Evolutionary conservation across 2,797 vertebrate species (phyloP).

Genomic region (Discoglossus pictus): DNA sequence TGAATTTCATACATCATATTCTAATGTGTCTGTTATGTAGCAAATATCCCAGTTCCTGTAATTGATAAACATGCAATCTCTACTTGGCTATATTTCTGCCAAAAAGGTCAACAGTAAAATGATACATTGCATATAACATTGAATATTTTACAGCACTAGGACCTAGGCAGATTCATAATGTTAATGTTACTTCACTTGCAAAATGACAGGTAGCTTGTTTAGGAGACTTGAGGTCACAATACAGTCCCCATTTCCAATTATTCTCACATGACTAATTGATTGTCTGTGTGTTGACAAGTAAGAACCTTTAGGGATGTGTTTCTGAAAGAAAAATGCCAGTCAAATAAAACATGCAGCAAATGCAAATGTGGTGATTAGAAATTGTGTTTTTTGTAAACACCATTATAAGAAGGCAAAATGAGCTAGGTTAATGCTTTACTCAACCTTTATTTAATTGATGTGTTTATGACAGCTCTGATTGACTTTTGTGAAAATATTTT

Average conservation of each 20-base stretch:
- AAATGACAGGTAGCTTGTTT: slow-evolving; percentile 31
- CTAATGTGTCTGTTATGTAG: too few relatives aligned
- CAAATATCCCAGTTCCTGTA: too few relatives aligned
- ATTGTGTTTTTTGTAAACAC: slow-evolving; percentile 26
- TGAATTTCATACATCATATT: too few relatives aligned
- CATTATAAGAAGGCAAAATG: slow-evolving; percentile 16
- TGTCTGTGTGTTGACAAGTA: slow-evolving; percentile 38
- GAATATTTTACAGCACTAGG: too few relatives aligned
- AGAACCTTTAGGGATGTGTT: slow-evolving; percentile 24
- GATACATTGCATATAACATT: too few relatives aligned
- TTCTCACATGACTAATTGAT: slow-evolving; percentile 38
- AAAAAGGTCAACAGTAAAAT: neutral
- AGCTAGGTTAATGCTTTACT: slow-evolving; percentile 38
- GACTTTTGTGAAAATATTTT: slow-evolving; percentile 31
- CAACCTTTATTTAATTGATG: slow-evolving; percentile 40
- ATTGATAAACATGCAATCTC: too few relatives aligned
- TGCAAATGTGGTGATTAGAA: slow-evolving; percentile 42
- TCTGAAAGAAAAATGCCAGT: slow-evolving; percentile 33
- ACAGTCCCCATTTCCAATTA: slow-evolving; percentile 29
- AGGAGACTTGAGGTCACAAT: slow-evolving; percentile 29
- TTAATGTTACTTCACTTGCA: neutral
- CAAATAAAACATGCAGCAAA: slow-evolving; percentile 21
- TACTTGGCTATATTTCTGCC: neutral
- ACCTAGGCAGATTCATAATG: slow-evolving; percentile 2
- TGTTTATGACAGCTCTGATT: slow-evolving; percentile 20